Conservation (phyloP, 2,797 vertebrate genomes). For the Bradypodion ventrale region DNA sequence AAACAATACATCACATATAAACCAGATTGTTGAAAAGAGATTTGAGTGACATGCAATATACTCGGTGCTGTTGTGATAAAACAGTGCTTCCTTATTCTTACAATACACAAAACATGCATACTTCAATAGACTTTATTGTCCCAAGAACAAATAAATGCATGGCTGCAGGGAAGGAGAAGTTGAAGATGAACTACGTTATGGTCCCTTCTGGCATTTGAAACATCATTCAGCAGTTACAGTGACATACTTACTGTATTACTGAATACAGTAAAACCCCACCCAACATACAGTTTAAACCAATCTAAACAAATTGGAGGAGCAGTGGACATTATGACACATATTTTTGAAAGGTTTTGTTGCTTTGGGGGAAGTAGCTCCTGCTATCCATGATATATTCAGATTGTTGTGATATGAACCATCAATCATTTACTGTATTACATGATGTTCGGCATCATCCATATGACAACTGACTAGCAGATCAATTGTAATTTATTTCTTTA, state of each 20-base stretch:
- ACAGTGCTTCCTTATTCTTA: not conserved
- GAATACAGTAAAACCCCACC: not conserved
- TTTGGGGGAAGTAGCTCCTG: too few species aligned
- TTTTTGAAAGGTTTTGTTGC: not conserved
- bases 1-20: not conserved
- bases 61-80: conserved; percentile 7
- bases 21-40: not conserved
- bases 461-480: too few species aligned
- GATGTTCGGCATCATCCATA: too few species aligned
- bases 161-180: conserved; percentile 14
- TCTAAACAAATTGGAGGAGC: not conserved
- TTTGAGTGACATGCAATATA: not conserved
- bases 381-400: not conserved
- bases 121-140: not conserved
- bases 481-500: too few species aligned
- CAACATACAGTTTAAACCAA: not conserved
- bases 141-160: not conserved
- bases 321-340: not conserved
- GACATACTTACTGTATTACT: not conserved
- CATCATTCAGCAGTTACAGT: not conserved
- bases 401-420: not conserved
- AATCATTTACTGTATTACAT: not conserved
- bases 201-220: not conserved
- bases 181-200: not conserved
- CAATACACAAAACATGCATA: not conserved